Evolutionary conservation across 1,140 invertebrate species (phyloP).

Genomic region (Drusus annulatus): DNA sequence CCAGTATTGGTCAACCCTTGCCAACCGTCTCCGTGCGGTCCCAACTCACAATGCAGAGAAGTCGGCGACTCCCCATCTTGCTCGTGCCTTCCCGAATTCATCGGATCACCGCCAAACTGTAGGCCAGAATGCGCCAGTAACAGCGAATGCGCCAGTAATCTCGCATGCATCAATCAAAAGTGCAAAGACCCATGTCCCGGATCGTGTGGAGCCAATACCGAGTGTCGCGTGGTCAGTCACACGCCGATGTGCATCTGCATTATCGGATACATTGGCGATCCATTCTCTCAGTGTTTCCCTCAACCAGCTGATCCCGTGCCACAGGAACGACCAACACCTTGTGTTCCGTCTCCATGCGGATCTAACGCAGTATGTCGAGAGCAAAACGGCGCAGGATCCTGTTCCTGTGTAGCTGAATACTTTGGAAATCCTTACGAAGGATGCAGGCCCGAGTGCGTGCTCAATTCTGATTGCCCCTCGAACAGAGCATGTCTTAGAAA

Average conservation of each 20-base stretch:
- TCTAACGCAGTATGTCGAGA: conserved; percentile 78
- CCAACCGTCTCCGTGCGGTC: conserved; percentile 80
- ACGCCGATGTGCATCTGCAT: conserved; percentile 77
- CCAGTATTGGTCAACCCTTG: conserved; percentile 75
- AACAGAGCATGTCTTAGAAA: conserved; percentile 75
- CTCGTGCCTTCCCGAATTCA: conserved; percentile 79
- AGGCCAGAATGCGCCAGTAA: conserved; percentile 83
- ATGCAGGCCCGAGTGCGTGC: conserved; percentile 77
- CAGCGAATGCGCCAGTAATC: conserved; percentile 79
- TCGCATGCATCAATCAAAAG: conserved; percentile 81
- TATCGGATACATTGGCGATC: conserved; percentile 73
- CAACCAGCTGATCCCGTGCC: conserved; percentile 61
- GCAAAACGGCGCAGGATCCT: conserved; percentile 75
- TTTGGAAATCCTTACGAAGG: conserved; percentile 80
- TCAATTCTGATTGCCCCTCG: conserved; percentile 77
- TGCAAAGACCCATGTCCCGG: conserved; percentile 81
- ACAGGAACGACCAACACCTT: conserved; percentile 69
- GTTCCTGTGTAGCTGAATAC: conserved; percentile 76
- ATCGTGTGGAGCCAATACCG: conserved; percentile 76
- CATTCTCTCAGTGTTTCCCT: conserved; percentile 71
- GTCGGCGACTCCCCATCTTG: conserved; percentile 78
- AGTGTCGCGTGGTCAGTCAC: conserved; percentile 79
- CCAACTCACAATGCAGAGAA: conserved; percentile 80
- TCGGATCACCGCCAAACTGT: conserved; percentile 83
- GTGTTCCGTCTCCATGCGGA: conserved; percentile 78